These are phyloP conservation scores for Ibidorhyncha struthersii DNA, from an alignment of 2,113 vertebrate species.

Conservation along the genomic window DNA sequence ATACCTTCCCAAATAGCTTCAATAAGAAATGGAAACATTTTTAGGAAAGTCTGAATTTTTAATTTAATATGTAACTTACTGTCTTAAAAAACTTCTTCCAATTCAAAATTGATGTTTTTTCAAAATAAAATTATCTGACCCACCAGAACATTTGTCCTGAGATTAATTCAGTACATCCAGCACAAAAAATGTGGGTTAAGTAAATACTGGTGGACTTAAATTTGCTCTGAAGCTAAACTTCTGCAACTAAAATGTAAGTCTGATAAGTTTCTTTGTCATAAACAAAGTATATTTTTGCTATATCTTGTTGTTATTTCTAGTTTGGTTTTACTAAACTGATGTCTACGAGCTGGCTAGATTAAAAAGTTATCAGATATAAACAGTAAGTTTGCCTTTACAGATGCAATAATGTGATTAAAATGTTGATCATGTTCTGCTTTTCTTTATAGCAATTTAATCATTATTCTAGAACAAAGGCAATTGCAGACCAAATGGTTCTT, in stretches of 20 bases:
- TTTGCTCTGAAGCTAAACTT: background rate
- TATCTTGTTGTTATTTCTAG: background rate
- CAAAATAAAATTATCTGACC: background rate
- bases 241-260: background rate
- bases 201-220: background rate
- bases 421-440: background rate
- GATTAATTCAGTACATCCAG: background rate
- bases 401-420: background rate
- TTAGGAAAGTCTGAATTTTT: background rate
- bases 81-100: background rate
- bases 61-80: background rate
- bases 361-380: background rate
- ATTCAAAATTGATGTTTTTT: background rate
- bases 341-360: background rate
- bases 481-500: slow-evolving; percentile 90
- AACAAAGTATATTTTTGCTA: background rate
- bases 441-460: slow-evolving; percentile 86
- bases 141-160: background rate
- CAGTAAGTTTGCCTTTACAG: background rate
- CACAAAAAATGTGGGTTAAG: background rate
- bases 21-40: background rate
- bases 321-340: background rate
- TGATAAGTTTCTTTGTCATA: background rate
- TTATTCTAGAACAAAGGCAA: slow-evolving; percentile 94
- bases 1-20: background rate